Percentiles rank a stretch among this genome's conserved stretches.
These are phyloP conservation scores for Hylia prasina DNA, from an alignment of 2,113 vertebrate species.

Conservation along the genomic window DNA sequence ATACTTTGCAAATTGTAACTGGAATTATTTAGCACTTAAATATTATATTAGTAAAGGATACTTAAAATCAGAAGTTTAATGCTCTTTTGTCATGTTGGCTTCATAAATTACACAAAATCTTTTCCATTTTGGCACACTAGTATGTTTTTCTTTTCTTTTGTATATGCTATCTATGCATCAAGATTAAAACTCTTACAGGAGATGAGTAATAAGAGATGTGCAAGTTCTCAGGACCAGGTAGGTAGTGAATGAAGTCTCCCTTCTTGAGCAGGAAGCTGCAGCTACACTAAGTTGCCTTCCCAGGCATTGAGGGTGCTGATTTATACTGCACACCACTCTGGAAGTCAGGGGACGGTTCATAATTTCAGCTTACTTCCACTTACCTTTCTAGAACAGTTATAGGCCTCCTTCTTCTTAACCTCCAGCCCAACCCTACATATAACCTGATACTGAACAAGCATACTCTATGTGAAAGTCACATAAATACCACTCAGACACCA, in stretches of 20 bases:
- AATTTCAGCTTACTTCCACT: neutral
- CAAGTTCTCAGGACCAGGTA: neutral
- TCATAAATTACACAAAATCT: neutral
- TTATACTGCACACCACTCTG: rapidly evolving
- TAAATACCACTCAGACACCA: neutral
- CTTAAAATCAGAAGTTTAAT: neutral
- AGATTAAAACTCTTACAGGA: neutral
- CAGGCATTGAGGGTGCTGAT: rapidly evolving
- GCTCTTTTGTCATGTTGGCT: neutral
- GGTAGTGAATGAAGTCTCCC: neutral
- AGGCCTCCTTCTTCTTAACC: neutral
- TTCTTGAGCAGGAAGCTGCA: neutral
- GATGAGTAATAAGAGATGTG: neutral
- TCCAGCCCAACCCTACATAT: neutral
- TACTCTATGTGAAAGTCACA: neutral
- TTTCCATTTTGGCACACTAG: neutral
- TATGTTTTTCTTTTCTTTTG: neutral
- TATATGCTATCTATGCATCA: neutral
- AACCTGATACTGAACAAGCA: neutral
- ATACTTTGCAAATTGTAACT: neutral
- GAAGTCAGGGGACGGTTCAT: neutral
- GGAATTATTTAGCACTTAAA: neutral
- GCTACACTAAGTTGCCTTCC: neutral
- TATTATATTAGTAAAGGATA: neutral
- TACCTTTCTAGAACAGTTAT: neutral